Percentiles rank a stretch among this genome's conserved stretches.
phyloP scores from a whole-genome alignment of 2,113 vertebrate genomes.

The Pyxicephalus adspersus region DNA sequence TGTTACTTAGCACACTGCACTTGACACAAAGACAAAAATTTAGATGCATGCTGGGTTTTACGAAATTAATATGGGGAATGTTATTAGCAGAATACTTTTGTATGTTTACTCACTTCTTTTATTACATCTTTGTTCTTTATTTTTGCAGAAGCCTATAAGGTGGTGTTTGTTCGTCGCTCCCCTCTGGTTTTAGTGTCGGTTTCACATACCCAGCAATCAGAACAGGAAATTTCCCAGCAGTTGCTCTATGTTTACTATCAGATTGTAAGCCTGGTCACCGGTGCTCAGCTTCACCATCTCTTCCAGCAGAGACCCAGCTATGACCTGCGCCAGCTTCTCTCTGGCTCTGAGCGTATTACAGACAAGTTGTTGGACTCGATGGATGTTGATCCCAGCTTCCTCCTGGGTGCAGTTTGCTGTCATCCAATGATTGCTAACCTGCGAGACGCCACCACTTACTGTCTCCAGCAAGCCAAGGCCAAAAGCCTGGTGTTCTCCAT shows the following conservation, averaged over 20 bases:
- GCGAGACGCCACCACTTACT: conserved; percentile 82
- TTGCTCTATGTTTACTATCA: conserved; percentile 97
- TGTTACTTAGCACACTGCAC: background rate
- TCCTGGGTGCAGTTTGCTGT: conserved; percentile 91
- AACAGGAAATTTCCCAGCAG: conserved; percentile 90
- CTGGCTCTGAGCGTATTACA: conserved; percentile 92
- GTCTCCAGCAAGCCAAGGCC: conserved; percentile 89
- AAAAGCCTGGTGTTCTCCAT: conserved; percentile 94
- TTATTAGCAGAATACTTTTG: background rate
- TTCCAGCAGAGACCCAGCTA: conserved; percentile 97
- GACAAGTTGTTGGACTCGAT: conserved; percentile 90
- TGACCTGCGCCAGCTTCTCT: conserved; percentile 90
- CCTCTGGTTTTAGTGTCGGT: conserved; percentile 94
- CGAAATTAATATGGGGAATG: background rate
- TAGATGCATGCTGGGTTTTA: too few species aligned
- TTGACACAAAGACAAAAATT: background rate
- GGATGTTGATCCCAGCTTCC: conserved; percentile 89
- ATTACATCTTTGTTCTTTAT: background rate
- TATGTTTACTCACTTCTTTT: background rate
- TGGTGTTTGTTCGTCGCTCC: conserved; percentile 92
- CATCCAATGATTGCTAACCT: conserved; percentile 80
- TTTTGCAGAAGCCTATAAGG: conserved; percentile 89
- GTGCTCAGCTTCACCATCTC: conserved; percentile 92
- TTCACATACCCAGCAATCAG: conserved; percentile 85
- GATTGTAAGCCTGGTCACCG: conserved; percentile 94